Evolutionary conservation across 2,888 invertebrate genomes (phyloP).

Genomic region (Drosophila suboccidentalis): DNA sequence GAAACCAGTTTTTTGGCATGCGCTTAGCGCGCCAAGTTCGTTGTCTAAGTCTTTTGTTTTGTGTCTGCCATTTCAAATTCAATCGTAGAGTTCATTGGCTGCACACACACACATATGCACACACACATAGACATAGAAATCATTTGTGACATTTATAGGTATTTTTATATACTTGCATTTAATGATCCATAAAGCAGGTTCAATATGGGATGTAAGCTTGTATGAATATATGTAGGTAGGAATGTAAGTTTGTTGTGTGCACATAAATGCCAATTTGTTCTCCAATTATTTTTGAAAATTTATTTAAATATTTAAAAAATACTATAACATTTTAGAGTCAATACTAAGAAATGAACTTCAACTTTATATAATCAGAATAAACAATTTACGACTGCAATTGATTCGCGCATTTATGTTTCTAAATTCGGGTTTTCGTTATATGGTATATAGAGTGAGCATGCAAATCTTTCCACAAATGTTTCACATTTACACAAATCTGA

Average conservation of each 20-base stretch:
- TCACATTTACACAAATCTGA: neutral
- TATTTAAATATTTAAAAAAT: neutral
- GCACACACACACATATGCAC: slow-evolving; percentile 24
- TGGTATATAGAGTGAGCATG: neutral
- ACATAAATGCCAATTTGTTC: neutral
- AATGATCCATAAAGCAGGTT: slow-evolving; percentile 36
- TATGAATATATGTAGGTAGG: neutral
- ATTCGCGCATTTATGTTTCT: neutral
- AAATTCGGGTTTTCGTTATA: neutral
- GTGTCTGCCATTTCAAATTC: slow-evolving; percentile 42
- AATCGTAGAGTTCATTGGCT: slow-evolving; percentile 74
- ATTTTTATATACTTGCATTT: slow-evolving; percentile 26
- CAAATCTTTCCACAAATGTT: neutral
- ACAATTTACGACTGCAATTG: neutral
- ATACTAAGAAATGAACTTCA: neutral
- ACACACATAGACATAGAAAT: slow-evolving; percentile 22
- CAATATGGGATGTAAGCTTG: slow-evolving; percentile 12
- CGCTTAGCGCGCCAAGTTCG: slow-evolving; percentile 59
- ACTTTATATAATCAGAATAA: too few relatives aligned
- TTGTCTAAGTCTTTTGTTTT: slow-evolving; percentile 81
- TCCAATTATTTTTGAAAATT: neutral
- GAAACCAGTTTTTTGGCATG: slow-evolving; percentile 71
- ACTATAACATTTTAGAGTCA: neutral
- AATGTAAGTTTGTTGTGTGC: neutral
- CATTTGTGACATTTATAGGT: slow-evolving; percentile 44